Conservation (phyloP, 2,113 vertebrate species). For the Hyperopisus bebe region DNA sequence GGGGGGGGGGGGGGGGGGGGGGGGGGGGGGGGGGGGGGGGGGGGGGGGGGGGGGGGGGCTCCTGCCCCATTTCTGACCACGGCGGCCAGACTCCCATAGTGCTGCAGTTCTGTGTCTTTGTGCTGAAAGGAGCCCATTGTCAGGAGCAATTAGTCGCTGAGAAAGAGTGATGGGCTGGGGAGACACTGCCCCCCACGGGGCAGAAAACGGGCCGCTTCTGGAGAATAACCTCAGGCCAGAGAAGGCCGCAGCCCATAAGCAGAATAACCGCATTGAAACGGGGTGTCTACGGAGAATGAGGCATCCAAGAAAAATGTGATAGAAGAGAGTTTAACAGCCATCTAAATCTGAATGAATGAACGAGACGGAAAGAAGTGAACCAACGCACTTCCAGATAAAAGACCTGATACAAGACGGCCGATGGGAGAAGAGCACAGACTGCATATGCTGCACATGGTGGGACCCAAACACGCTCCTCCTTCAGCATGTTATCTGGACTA, state of each 20-base stretch:
- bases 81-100: conserved; percentile 28
- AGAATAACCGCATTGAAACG: too few relatives aligned
- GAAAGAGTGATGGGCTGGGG: conserved; percentile 46
- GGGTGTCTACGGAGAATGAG: neutral
- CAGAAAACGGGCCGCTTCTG: neutral
- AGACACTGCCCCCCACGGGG: neutral
- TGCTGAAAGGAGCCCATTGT: conserved; percentile 52
- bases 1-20: neutral
- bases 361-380: neutral
- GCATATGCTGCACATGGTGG: neutral
- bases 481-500: neutral
- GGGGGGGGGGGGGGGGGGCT: conserved; percentile 6
- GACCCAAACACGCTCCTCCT: neutral
- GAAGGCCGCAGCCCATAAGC: neutral
- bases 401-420: neutral
- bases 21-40: too few relatives aligned
- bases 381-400: neutral
- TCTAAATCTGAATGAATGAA: neutral
- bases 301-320: neutral
- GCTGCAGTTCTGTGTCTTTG: conserved; percentile 30
- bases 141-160: conserved; percentile 58
- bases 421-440: neutral
- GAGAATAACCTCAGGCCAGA: neutral
- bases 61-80: conserved; percentile 13
- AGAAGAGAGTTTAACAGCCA: neutral